These are phyloP conservation scores for Heterohyrax brucei DNA, from an alignment of 2,797 vertebrate species.

Conservation along the genomic window DNA sequence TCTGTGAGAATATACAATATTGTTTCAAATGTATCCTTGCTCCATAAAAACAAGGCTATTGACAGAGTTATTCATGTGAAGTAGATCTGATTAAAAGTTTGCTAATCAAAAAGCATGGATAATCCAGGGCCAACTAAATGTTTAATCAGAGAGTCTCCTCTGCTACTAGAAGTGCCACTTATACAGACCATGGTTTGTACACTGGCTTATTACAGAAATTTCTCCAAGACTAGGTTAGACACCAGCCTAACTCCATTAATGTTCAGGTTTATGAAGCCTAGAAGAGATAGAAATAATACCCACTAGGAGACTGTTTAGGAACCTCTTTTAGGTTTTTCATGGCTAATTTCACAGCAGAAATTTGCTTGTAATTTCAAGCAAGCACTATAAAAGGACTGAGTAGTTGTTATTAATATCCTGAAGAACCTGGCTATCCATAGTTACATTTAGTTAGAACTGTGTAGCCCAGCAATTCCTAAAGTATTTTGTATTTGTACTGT, in stretches of 20 bases:
- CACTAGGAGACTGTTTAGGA: background rate
- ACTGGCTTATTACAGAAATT: slow-evolving; percentile 24
- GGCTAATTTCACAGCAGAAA: slow-evolving; percentile 37
- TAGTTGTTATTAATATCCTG: slow-evolving; percentile 35
- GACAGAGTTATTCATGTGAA: background rate
- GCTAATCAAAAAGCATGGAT: slow-evolving; percentile 32
- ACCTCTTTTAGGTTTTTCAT: slow-evolving; percentile 48
- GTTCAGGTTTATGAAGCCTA: slow-evolving; percentile 36
- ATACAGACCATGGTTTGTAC: background rate
- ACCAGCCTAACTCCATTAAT: background rate
- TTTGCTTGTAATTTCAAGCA: slow-evolving; percentile 60
- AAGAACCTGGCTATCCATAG: background rate
- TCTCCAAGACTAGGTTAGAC: background rate
- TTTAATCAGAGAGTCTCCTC: background rate
- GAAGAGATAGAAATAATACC: slow-evolving; percentile 34
- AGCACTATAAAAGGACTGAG: slow-evolving; percentile 25
- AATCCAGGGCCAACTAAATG: slow-evolving; percentile 8
- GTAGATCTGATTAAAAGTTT: slow-evolving; percentile 17
- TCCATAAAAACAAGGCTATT: slow-evolving; percentile 57
- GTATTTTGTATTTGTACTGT: slow-evolving; percentile 38
- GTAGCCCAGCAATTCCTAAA: slow-evolving; percentile 11
- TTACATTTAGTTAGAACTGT: background rate
- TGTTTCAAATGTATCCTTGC: slow-evolving; percentile 16
- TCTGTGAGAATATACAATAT: slow-evolving; percentile 47
- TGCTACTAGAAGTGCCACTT: background rate